Evolutionary conservation across 2,113 vertebrate species (phyloP), one percentile per base, ranked within the genome.

Genomic region (Mugil cephalus): DNA sequence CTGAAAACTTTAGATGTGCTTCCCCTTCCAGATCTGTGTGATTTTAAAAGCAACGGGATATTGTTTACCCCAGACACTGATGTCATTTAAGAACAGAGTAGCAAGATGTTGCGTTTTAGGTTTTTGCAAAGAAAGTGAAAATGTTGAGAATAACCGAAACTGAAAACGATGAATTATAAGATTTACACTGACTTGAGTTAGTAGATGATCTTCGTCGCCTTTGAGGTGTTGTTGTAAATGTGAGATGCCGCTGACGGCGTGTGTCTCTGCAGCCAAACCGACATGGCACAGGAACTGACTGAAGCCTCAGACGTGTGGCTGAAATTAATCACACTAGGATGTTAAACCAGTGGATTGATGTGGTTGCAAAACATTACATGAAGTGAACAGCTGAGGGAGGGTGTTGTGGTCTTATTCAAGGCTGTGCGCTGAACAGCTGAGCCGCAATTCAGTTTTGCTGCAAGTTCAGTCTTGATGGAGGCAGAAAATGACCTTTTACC

Each of bases 401-500:
- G 47, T 50, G 6, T 48, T 46, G 24, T 50, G 11, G 9, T 46
- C 24, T 79, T 46, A 46, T 63, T 13, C 40, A 24, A 77, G 46
- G 61, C 35, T 55, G 35, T 64, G 36, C 17, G 55, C 1, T 54
- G 35, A 77, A 34, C 18, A 79, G 24, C 40, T 47, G 67, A 70
- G 30, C 12, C 17, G 30, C n/a, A 15, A 18, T 40, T 59, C 11
- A 10, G 36, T 45, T 71, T 54, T 43, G 5, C n/a, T 63, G 50
- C 80, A 87, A 75, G 81, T 72, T 17, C 51, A 36, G 53, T 80
- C 83, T 83, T 80, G 87, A 85, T 62, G 17, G 62, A 48, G 21
- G 18, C 53, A 35, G 18, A 66, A 60, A 60, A 61, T 34, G 6
- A 1, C 1, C 30, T 66, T 63, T 77, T 18, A 34, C 1, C 30